Conservation (phyloP, 2,113 vertebrate genomes). For the Nothoprocta perdicaria region DNA sequence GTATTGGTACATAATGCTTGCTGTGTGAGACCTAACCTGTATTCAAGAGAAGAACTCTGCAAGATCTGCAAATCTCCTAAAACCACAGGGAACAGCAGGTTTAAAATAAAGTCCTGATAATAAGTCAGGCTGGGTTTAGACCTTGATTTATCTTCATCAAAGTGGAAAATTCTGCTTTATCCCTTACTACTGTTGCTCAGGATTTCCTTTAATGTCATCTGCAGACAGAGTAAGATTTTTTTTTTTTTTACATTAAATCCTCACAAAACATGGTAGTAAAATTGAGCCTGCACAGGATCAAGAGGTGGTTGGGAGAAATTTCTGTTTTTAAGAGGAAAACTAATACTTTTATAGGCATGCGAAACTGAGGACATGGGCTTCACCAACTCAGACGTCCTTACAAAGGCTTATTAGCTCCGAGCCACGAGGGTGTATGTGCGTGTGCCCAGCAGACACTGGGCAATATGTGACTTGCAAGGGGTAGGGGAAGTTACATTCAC, state of each 20-base stretch:
- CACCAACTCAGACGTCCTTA: not conserved
- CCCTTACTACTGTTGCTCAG: accelerated
- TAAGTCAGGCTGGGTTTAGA: not conserved
- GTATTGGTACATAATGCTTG: not conserved
- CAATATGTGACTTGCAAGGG: not conserved
- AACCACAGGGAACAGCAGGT: not conserved
- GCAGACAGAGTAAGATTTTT: not conserved
- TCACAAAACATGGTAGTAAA: not conserved
- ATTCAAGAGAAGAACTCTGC: not conserved
- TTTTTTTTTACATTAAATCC: not conserved
- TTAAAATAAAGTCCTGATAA: not conserved
- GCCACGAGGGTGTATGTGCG: not conserved
- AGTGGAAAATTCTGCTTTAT: not conserved
- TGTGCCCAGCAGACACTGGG: not conserved
- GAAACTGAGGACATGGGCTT: not conserved
- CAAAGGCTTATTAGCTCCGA: not conserved
- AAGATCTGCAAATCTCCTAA: not conserved
- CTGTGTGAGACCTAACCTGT: not conserved
- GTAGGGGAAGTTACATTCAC: not conserved
- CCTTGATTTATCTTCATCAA: not conserved
- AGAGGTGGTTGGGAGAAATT: not conserved
- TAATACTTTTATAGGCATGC: accelerated
- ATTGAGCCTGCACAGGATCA: too few species aligned
- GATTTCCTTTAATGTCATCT: accelerated
- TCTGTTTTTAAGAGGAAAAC: not conserved